phyloP scores from a whole-genome alignment of 2,113 vertebrate species.

The Pampusana beccarii region DNA sequence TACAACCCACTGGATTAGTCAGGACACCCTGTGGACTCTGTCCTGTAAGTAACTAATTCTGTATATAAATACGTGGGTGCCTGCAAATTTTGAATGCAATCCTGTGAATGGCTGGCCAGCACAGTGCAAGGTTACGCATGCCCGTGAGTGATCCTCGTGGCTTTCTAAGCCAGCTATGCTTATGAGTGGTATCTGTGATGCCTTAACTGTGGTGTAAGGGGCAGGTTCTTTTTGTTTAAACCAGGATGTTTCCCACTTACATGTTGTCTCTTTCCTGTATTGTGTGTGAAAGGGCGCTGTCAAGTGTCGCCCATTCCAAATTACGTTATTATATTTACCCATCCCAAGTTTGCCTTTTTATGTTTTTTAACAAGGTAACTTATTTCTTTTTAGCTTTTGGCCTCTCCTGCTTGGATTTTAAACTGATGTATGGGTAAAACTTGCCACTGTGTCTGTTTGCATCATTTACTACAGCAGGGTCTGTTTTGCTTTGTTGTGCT shows the following conservation, averaged over 20 bases:
- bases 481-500: neutral
- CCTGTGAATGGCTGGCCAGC: neutral
- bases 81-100: neutral
- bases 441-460: neutral
- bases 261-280: neutral
- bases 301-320: neutral
- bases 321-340: neutral
- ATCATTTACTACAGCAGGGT: neutral
- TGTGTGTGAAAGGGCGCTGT: neutral
- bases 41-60: slow-evolving; percentile 80
- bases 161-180: neutral
- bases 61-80: neutral
- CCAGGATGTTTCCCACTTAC: neutral
- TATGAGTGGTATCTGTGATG: accelerated
- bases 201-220: neutral
- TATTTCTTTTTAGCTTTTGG: neutral
- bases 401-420: neutral
- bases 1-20: slow-evolving; percentile 89
- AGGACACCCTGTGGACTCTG: slow-evolving; percentile 94
- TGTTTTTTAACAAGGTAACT: neutral
- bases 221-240: neutral
- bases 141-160: accelerated
- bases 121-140: neutral
- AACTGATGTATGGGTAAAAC: neutral
- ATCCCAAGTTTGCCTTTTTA: neutral